Evolutionary conservation across 2,797 vertebrate genomes (phyloP), one percentile per base, ranked within the genome.

Genomic region (Anguilla anguilla): DNA sequence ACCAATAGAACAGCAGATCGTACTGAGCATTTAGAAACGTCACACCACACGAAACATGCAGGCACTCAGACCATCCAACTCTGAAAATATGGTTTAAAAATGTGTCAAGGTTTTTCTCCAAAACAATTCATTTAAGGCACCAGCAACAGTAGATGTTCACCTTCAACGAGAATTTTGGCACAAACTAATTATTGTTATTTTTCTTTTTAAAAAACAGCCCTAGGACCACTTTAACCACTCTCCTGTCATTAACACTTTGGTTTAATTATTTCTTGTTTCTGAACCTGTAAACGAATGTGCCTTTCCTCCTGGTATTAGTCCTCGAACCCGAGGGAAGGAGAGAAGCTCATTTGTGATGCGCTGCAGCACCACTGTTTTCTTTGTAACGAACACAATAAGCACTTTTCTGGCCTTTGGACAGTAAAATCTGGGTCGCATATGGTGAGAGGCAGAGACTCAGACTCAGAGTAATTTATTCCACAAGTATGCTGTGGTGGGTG

Each of bases 361-460:
- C 96, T 95, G 96, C 92, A 95, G 92, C 91, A 94, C 55, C 93
- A 96, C 95, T 96, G 94, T 96, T 95, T 95, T 93, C 94, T 92
- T 61, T 86, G 69, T 64, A 79, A 69, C 46, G 43, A 83, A 92
- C 92, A 96, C 94, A 96, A 95, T 96, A 94, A 93, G 91, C 88
- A 90, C 85, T 89, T 91, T 83, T 86, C 31, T 89, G 88, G 93
- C 95, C 94, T 96, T 95, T 96, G 94, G 94, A 96, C 96, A 95
- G 95, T 93, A 93, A 96, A 97, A 97, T 97, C 95, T 96, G 96
- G 96, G 97, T 96, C 96, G 96, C 95, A 97, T 96, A 96, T 96
- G 95, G 95, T 95, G 94, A 94, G 94, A 94, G 88, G 89, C 84
- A 86, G 87, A 79, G 87, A 86, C 57, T 81, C 84, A 83, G 79